Base-by-base conservation (phyloP, 1,140 invertebrate genomes). In the Hypothenemus hampei region DNA sequence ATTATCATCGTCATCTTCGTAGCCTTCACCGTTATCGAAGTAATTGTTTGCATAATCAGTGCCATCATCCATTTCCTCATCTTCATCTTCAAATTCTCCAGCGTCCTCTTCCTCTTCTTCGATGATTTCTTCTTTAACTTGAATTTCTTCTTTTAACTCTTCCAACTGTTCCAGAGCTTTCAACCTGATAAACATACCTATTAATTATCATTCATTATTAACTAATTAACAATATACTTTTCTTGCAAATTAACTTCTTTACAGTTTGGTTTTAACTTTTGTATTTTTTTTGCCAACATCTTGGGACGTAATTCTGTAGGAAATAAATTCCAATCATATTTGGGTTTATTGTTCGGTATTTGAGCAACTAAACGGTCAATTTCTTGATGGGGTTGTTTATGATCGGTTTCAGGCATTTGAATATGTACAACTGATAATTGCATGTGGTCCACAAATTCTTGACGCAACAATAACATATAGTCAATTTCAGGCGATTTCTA, bases 1-100 rank as follows among this genome's bases (percentile, higher is more conserved):
- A 69, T 88, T 87, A 65, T 92, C 89, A 68, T 91, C 89, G 62
- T 91, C 88, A 61, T 91, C 88, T 63, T 89, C 82, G 70, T 87
- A 91, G 20, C 77, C 81, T 73, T 92, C 89, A 11, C 89, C 89
- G 73, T 91, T 91, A 69, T 93, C 89, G 71, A 91, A 92, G 66
- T 90, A 91, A 67, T 82, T 87, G 63, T 86, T 85, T 2, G 81
- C 81, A 72, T 91, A 91, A 71, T 86, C 83, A n/a, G 83, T 86
- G 16, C 82, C 84, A 58, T 84, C 81, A 60, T 84, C 83, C 80
- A 84, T 83, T 65, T 85, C 82, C 57, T 83, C 80, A 56, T 85
- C 81, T 18, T 78, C 75, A 1, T 78, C 75, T 13, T 77, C 73
- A 36, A 75, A 75, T 33, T 75, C 70, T 20, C 75, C 73, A 47